A percentile compares a stretch with the other conserved stretches of the same genome.
These are phyloP conservation scores for Sciaenops ocellatus DNA, from an alignment of 2,797 vertebrate genomes.

Conservation along the genomic window DNA sequence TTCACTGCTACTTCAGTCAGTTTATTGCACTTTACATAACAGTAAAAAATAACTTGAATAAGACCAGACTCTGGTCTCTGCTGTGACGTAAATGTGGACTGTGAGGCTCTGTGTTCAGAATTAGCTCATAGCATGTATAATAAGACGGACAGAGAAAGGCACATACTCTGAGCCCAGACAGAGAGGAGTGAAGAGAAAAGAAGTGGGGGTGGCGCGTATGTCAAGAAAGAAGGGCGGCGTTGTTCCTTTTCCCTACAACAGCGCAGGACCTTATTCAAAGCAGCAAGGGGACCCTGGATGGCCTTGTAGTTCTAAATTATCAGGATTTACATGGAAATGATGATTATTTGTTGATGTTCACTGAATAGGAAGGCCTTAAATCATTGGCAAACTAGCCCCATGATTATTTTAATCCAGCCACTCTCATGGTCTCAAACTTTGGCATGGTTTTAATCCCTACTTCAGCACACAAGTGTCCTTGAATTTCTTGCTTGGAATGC, in stretches of 20 bases:
- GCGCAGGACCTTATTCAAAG: slow-evolving; percentile 66
- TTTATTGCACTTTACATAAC: slow-evolving; percentile 40
- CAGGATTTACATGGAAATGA: slow-evolving; percentile 84
- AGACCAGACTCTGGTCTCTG: background rate
- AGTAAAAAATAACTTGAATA: slow-evolving; percentile 31
- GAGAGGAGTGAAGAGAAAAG: slow-evolving; percentile 50
- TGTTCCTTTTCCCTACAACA: slow-evolving; percentile 69
- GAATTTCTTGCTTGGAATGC: slow-evolving; percentile 71
- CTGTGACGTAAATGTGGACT: slow-evolving; percentile 47
- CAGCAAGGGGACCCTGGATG: slow-evolving; percentile 60
- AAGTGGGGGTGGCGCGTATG: slow-evolving; percentile 39
- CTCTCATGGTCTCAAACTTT: slow-evolving; percentile 60
- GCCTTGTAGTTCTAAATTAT: slow-evolving; percentile 77
- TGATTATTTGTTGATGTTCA: slow-evolving; percentile 76
- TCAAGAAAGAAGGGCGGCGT: slow-evolving; percentile 61
- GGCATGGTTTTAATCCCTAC: slow-evolving; percentile 70
- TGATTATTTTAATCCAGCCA: slow-evolving; percentile 66
- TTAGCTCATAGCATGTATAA: slow-evolving; percentile 64
- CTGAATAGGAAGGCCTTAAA: slow-evolving; percentile 76
- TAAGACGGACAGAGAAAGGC: slow-evolving; percentile 62
- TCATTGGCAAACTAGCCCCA: slow-evolving; percentile 62
- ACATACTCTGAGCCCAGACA: slow-evolving; percentile 39
- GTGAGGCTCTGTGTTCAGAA: slow-evolving; percentile 47
- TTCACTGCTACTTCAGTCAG: slow-evolving; percentile 23
- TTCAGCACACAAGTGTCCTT: slow-evolving; percentile 73